Base-by-base conservation (phyloP, 2,888 invertebrate genomes). In the Eupithecia centaureata region DNA sequence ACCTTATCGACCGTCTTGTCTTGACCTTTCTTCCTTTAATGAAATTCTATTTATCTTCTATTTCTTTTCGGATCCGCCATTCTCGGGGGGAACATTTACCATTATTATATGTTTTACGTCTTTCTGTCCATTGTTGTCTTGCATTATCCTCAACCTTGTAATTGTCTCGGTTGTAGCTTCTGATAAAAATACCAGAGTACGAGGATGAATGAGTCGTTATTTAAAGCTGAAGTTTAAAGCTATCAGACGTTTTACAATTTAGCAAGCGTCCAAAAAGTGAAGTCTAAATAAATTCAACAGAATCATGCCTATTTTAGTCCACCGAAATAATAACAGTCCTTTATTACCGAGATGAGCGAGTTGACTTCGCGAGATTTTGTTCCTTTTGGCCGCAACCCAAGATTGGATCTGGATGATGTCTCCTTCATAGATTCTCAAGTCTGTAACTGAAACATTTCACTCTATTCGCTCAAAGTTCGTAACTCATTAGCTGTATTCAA, bases 1-100 rank as follows among this genome's bases (percentile, higher is more conserved):
- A 80, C 87, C 87, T 90, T 91, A 91, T 90, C 87, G 91, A 92
- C 89, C 91, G 89, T 84, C 81, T 72, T 78, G 85, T 86, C 84
- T 81, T 70, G 76, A 76, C 76, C 73, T 71, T 77, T 79, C 71
- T 72, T 65, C 59, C 35, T 58, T 32, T 57, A 35, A 32, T 56
- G 27, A 47, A 47, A 47, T 64, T 32, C 61, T 22, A 52, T 61
- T 57, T 51, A 35, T 27, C 25, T 15, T 52, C 12, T 47, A 47
- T 22, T 18, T 47, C 18, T 47, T 10, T 22, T 47, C 10, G 22
- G 22, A 22, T 47, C 10, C 47, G 22, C 47, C 47, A 47, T 52
- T 52, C 15, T 27, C 27, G 7, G 27, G 28, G 54, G 30, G 30
- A 56, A 33, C 8, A 30, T 15, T 56, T n/a, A 30, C 27, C 27